Evolutionary conservation across 2,888 invertebrate genomes (phyloP), one percentile per base, ranked within the genome.

Genomic region (Rhodophaea formosa): DNA sequence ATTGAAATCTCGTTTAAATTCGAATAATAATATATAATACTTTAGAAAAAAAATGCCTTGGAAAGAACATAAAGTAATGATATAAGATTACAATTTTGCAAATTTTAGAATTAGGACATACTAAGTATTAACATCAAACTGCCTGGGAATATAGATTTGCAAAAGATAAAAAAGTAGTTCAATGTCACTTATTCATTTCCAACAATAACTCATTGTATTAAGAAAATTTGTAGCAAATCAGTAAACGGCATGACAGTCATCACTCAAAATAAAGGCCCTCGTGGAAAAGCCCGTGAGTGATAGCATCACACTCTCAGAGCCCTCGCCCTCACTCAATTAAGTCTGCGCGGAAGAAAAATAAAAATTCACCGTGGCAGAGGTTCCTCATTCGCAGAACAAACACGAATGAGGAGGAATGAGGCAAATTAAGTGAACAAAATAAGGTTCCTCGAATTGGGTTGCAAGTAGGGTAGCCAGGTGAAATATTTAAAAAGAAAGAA

Each of bases 391-490:
- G 70, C 77, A 80, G 80, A 80, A 76, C 82, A 87, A 88, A 89
- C 88, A 88, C 78, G 85, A 84, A 86, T 84, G 75, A 82, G 77
- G 80, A 88, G 77, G 85, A 84, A 86, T 84, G 75, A 82, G 77
- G 80, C 77, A 86, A 91, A 91, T 90, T 88, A 89, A 89, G 88
- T 88, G 90, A 84, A 71, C 82, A 83, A 84, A 88, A 87, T 84
- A 86, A 86, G 82, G 81, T 82, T 75, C 73, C 72, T 67, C 75
- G 17, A 90, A 88, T 86, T 86, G 81, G 88, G 88, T 84, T 84
- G 82, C 75, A 70, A 75, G 72, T 23, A 23, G 23, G 23, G 23
- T 23, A 23, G 23, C 23, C 23, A 23, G 23, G 23, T 23, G 23
- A 23, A 23, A 3, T 23, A 23, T 23, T 23, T 2, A 23, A 23